Evolutionary conservation across 2,797 vertebrate genomes (phyloP).

Genomic region (Chromis chromis): DNA sequence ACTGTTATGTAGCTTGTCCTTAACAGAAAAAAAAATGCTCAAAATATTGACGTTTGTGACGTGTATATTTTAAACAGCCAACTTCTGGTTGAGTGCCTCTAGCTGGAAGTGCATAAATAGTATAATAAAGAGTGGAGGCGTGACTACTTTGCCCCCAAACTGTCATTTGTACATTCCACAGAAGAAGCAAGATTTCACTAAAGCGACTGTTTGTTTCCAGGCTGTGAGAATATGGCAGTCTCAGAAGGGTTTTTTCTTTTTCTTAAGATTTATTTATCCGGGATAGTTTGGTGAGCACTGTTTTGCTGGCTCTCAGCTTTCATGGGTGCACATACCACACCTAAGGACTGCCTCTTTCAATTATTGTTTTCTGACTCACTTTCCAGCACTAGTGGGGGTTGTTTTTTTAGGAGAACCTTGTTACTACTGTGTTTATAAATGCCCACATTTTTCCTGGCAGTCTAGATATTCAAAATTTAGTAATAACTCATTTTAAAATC

Average conservation of each 20-base stretch:
- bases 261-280: slow-evolving; percentile 52
- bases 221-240: slow-evolving; percentile 50
- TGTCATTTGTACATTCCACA: slow-evolving; percentile 71
- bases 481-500: too few species aligned
- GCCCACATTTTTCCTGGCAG: slow-evolving; percentile 2
- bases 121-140: slow-evolving; percentile 43
- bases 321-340: slow-evolving; percentile 29
- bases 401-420: slow-evolving; percentile 35
- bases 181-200: slow-evolving; percentile 59
- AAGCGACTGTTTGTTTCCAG: slow-evolving; percentile 62
- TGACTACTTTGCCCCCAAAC: slow-evolving; percentile 74
- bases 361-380: slow-evolving; percentile 36
- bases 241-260: slow-evolving; percentile 36
- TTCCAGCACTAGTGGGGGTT: slow-evolving; percentile 29
- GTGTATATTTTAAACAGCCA: slow-evolving; percentile 51
- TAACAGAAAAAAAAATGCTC: slow-evolving; percentile 15
- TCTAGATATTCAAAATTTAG: too few species aligned
- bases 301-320: slow-evolving; percentile 30
- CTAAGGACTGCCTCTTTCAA: slow-evolving; percentile 47
- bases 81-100: slow-evolving; percentile 37
- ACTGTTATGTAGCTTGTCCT: slow-evolving; percentile 7
- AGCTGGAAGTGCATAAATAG: slow-evolving; percentile 51
- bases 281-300: slow-evolving; percentile 43
- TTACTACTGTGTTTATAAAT: slow-evolving; percentile 11
- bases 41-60: slow-evolving; percentile 51